phyloP scores from a whole-genome alignment of 2,888 invertebrate species.

The Tipula unca region DNA sequence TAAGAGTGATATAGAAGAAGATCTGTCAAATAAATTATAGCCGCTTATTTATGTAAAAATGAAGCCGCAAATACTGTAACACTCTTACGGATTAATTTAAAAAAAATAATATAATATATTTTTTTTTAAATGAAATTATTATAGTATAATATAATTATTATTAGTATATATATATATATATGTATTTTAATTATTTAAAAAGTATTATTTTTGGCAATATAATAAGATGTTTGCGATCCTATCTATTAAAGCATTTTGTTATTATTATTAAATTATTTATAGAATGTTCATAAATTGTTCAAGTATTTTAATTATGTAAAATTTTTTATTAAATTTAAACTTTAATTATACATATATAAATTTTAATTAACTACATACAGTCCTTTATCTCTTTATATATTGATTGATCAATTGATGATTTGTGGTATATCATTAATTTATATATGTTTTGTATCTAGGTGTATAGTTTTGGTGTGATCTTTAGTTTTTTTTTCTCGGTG shows the following conservation, averaged over 20 bases:
- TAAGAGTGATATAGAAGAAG: neutral
- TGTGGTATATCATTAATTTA: conserved; percentile 1
- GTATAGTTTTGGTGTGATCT: neutral
- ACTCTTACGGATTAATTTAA: neutral
- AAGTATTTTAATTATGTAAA: neutral
- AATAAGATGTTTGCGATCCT: conserved; percentile 9
- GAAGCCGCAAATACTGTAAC: neutral
- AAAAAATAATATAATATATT: neutral
- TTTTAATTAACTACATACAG: conserved; percentile 17
- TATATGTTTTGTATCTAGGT: neutral
- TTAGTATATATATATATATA: neutral
- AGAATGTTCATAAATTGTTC: conserved; percentile 1
- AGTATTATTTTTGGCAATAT: neutral
- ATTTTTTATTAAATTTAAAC: neutral
- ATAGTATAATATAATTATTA: neutral
- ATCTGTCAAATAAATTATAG: neutral
- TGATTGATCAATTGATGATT: neutral
- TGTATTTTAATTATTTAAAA: neutral
- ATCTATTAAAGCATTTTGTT: conserved; percentile 14
- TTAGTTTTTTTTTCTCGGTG: neutral
- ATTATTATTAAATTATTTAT: neutral
- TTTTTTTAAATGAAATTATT: neutral
- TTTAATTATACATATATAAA: neutral
- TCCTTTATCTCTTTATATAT: conserved; percentile 19
- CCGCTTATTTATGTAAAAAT: neutral